These are phyloP conservation scores for Parthenolecanium corni DNA, from an alignment of 2,888 invertebrate genomes.

Conservation along the genomic window DNA sequence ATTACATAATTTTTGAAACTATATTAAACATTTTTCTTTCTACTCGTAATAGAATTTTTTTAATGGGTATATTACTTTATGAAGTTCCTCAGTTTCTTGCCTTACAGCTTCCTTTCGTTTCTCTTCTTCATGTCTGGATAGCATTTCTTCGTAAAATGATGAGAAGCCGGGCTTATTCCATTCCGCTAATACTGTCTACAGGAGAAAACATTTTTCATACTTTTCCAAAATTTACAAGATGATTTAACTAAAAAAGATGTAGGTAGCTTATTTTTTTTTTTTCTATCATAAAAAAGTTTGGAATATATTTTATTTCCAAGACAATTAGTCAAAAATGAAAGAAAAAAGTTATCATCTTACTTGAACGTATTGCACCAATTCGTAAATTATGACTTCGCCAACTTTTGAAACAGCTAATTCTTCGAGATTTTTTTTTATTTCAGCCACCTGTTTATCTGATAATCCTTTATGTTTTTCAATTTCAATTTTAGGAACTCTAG, in stretches of 20 bases:
- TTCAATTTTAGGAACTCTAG: constrained; percentile 54
- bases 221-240: no score
- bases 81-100: constrained; percentile 52
- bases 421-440: constrained; percentile 50
- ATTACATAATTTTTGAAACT: no score
- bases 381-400: constrained; percentile 79
- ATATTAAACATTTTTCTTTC: neutral
- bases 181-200: constrained; percentile 59
- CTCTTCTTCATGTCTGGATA: constrained; percentile 54
- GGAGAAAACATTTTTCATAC: no score
- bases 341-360: constrained; percentile 35
- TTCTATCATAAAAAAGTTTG: no score
- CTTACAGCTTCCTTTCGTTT: constrained; percentile 51
- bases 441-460: constrained; percentile 54
- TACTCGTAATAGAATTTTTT: neutral
- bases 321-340: neutral
- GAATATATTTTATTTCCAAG: no score
- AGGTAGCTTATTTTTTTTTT: no score
- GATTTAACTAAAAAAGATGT: no score
- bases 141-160: constrained; percentile 88
- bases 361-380: constrained; percentile 65
- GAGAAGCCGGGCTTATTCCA: constrained; percentile 68
- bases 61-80: constrained; percentile 42
- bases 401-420: constrained; percentile 46
- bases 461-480: constrained; percentile 68